These are phyloP conservation scores for Danionella dracula DNA, from an alignment of 2,797 vertebrate genomes.

Conservation along the genomic window DNA sequence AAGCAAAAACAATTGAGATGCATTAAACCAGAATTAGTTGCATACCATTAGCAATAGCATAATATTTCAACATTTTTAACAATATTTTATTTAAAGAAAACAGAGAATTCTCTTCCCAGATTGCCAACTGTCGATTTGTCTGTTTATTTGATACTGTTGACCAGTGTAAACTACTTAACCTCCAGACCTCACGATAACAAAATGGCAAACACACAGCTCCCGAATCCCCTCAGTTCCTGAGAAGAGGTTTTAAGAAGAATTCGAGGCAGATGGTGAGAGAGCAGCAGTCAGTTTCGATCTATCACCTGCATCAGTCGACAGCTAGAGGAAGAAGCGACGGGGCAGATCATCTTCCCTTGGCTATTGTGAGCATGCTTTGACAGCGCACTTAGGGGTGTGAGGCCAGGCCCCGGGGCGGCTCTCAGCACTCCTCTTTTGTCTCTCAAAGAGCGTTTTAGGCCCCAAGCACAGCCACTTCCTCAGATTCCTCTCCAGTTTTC, in stretches of 20 bases:
- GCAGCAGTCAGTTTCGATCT: slow-evolving; percentile 3
- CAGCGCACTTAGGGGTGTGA: slow-evolving; percentile 68
- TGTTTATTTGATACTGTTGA: slow-evolving; percentile 34
- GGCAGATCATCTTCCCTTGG: slow-evolving; percentile 68
- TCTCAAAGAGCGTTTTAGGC: slow-evolving; percentile 35
- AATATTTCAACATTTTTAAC: too few species aligned
- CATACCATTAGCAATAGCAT: too few species aligned
- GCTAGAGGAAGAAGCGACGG: slow-evolving; percentile 30
- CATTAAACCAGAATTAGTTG: too few species aligned
- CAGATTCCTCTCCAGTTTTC: slow-evolving; percentile 67
- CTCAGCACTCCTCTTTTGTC: slow-evolving; percentile 58
- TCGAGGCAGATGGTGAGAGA: slow-evolving; percentile 7
- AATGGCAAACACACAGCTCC: not conserved
- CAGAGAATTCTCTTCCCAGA: too few species aligned
- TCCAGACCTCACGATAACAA: not conserved
- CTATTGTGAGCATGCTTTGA: slow-evolving; percentile 55
- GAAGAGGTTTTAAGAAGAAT: slow-evolving; percentile 2
- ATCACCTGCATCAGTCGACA: slow-evolving; percentile 36
- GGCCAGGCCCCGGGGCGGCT: slow-evolving; percentile 66
- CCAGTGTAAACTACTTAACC: slow-evolving; percentile 17
- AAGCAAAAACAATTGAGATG: too few species aligned
- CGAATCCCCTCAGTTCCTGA: not conserved
- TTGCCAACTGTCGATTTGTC: not conserved
- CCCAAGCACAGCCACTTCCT: slow-evolving; percentile 69
- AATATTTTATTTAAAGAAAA: too few species aligned